Conservation (phyloP, 2,888 invertebrate genomes). For the Amaurobius ferox region DNA sequence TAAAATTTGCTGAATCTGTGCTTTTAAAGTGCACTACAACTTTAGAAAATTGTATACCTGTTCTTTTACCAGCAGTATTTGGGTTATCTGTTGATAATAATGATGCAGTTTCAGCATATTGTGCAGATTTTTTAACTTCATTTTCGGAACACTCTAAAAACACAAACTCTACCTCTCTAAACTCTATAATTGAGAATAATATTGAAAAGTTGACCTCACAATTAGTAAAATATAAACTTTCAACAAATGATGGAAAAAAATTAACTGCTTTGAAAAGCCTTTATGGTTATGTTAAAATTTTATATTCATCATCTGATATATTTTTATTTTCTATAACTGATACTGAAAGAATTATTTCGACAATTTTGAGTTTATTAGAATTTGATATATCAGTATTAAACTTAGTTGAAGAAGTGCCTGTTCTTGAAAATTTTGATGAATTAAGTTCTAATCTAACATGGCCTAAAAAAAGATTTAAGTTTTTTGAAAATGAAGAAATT, state of each 20-base stretch:
- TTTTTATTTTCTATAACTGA: slow-evolving; percentile 16
- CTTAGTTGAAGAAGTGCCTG: slow-evolving; percentile 38
- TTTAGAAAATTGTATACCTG: slow-evolving; percentile 34
- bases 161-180: slow-evolving; percentile 17
- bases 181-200: slow-evolving; percentile 25
- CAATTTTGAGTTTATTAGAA: slow-evolving; percentile 39
- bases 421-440: neutral
- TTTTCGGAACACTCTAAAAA: slow-evolving; percentile 9
- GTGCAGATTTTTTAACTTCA: slow-evolving; percentile 7
- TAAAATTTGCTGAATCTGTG: slow-evolving; percentile 27
- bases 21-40: slow-evolving; percentile 32
- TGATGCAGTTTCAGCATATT: neutral
- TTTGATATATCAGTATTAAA: slow-evolving; percentile 27
- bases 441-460: neutral
- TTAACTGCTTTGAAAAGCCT: slow-evolving; percentile 32
- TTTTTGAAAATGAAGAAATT: slow-evolving; percentile 46
- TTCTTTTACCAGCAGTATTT: slow-evolving; percentile 35
- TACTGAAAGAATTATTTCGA: slow-evolving; percentile 38
- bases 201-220: slow-evolving; percentile 23
- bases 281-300: slow-evolving; percentile 46
- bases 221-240: slow-evolving; percentile 35
- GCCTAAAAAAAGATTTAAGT: slow-evolving; percentile 43
- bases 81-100: slow-evolving; percentile 55
- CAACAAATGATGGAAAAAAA: slow-evolving; percentile 35
- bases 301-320: slow-evolving; percentile 15